phyloP scores from a whole-genome alignment of 2,888 invertebrate species.

The Tipula helvola region DNA sequence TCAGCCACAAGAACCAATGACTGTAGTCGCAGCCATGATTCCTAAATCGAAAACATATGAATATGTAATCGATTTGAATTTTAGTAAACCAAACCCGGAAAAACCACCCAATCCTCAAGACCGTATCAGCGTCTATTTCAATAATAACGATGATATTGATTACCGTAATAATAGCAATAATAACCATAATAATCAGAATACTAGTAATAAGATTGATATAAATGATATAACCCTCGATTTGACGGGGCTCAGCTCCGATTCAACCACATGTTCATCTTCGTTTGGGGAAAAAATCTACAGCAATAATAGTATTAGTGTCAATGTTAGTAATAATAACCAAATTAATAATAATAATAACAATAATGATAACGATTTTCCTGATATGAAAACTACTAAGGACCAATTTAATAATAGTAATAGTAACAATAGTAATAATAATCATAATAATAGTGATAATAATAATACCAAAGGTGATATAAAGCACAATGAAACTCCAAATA shows the following conservation, averaged over 20 bases:
- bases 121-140: constrained; percentile 7
- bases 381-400: background rate
- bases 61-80: background rate
- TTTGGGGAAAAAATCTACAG: background rate
- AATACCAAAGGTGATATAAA: background rate
- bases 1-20: background rate
- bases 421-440: background rate
- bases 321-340: background rate
- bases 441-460: background rate
- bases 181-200: background rate
- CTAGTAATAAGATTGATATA: constrained; percentile 12
- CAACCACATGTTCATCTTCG: constrained; percentile 10
- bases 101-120: background rate
- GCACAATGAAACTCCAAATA: background rate
- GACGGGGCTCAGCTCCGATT: constrained; percentile 26
- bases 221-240: constrained; percentile 23
- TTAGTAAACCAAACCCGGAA: background rate
- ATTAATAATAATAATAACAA: background rate
- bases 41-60: constrained; percentile 16
- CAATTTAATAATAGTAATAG: background rate
- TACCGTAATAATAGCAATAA: background rate
- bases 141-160: background rate
- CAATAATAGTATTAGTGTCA: background rate
- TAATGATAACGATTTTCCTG: background rate
- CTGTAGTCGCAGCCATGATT: background rate